Base-by-base conservation (phyloP, 2,888 invertebrate species). In the Mesoligia furuncula region DNA sequence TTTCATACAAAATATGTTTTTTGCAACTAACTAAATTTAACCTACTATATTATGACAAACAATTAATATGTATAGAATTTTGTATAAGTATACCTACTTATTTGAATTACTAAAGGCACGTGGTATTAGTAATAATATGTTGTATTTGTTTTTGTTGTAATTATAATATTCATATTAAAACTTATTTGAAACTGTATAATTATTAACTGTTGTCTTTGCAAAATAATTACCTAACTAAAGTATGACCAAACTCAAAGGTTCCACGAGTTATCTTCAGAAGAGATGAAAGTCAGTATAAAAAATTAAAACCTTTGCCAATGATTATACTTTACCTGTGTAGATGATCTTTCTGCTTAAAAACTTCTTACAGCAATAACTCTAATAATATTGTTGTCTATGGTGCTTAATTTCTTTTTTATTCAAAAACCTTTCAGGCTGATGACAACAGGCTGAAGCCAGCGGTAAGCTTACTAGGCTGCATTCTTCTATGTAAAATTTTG, bases 351-450 rank as follows among this genome's bases (percentile, higher is more conserved):
- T 75, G 78, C 84, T 74, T 82, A 67, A 8, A 70, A 59, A 66
- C 73, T 76, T 74, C 80, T 74, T 73, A 71, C 66, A 65, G 73
- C 74, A 79, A 69, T 76, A 82, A 62, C 66, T 79, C 27, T 72
- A 77, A n/a, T 68, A 73, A 76, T 68, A 61, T 45, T n/a, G 20
- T 74, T 83, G 74, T 85, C 66, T 79, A 72, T 86, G 72, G 74
- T 84, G 85, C 81, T 84, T 87, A 84, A 85, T 80, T 86, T 85
- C 79, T 87, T 79, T 90, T 86, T 88, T 83, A 88, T 77, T 88
- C 85, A 91, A 92, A 87, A 90, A 92, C 91, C 92, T 96, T 96
- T 64, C 96, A 96, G 96, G 93, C 93, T 73, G 91, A 92, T 91
- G 90, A 94, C 92, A 92, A 89, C 91, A 90, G 93, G 90, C 93